Evolutionary conservation across 2,888 invertebrate species (phyloP), one percentile per base, ranked within the genome.

Genomic region (Biston stratarius): DNA sequence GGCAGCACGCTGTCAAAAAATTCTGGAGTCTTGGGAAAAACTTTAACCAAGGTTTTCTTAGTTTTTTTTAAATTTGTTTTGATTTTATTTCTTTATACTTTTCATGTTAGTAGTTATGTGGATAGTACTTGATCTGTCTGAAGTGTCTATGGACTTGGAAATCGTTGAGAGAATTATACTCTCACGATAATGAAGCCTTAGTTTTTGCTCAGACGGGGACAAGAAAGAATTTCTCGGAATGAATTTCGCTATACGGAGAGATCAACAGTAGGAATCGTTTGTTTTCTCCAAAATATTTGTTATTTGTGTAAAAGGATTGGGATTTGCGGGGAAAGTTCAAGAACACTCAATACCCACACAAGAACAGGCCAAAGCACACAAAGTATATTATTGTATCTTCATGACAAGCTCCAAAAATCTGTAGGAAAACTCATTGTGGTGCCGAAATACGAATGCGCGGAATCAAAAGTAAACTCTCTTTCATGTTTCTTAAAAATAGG

Each of bases 301-400:
- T 53, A 53, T 52, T 52, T 55, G 12, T 24, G 53, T 55, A 11
- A 55, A 55, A 40, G 12, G 9, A 3, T 12, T 49, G n/a, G 38
- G 9, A 1, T 40, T 55, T 15, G 40, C 14, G 52, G 40, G 40
- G 12, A 53, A 40, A 14, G 53, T 53, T 15, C 0, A 42, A 55
- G 24, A 42, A 24, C 24, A 40, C 24, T 55, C 42, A 55, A n/a
- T 42, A 15, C 40, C 24, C 42, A 42, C 42, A 55, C 11, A 24
- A 55, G 12, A 11, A 55, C 33, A 38, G 14, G 1, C 49, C 15
- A 49, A 49, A 15, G 38, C 12, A 47, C 47, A 38, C 47, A 47
- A 38, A 55, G 24, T 55, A 55, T 40, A 53, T 53, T 53, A 40
- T 40, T 40, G 24, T 40, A 10, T 55, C 24, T 55, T 0, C 38